Evolutionary conservation across 1,140 invertebrate species (phyloP), one percentile per base, ranked within the genome.

Genomic region (Drosophila truncata): DNA sequence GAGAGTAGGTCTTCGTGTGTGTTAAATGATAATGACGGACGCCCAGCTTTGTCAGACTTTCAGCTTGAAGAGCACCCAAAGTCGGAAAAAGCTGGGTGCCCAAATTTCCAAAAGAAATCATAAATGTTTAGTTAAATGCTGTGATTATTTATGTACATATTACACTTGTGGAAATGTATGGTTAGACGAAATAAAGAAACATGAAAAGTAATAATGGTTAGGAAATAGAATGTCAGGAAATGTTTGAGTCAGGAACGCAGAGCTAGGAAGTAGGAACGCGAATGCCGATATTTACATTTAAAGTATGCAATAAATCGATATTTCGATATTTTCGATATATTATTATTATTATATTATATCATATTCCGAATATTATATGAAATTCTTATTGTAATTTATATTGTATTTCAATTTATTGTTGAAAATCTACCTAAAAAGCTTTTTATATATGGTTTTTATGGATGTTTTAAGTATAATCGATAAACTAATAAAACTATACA

Each of bases 21-120:
- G 18, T 39, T 31, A 33, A 52, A 59, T 55, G 61, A 49, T 58
- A 29, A 50, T 42, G 29, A 47, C 18, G 27, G 16, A 41, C 13
- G 42, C 44, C 20, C 31, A 64, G 47, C 54, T 74, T 74, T 62
- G 58, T 16, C 57, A 74, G 49, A 55, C 49, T 39, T 29, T 25
- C 2, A 7, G 27, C 47, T 54, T 11, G 11, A 16, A 8, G 9
- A 25, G 23, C 8, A n/a, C 3, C 13, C 9, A 20, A 13, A 62
- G 49, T 74, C 58, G 31, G 46, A 20, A n/a, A 54, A 74, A 74
- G 49, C 58, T 41, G 25, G 14, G 20, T 5, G 46, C 13, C 14
- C 18, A 42, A 20, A 23, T 25, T 58, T 27, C 18, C 25, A 39
- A 69, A 50, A 16, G 44, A 69, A 55, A 55, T 67, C 14, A 69